A percentile compares a stretch with the other conserved stretches of the same genome.
These are phyloP conservation scores for Scaptomyza reducta DNA, from an alignment of 2,888 invertebrate species.

Conservation along the genomic window DNA sequence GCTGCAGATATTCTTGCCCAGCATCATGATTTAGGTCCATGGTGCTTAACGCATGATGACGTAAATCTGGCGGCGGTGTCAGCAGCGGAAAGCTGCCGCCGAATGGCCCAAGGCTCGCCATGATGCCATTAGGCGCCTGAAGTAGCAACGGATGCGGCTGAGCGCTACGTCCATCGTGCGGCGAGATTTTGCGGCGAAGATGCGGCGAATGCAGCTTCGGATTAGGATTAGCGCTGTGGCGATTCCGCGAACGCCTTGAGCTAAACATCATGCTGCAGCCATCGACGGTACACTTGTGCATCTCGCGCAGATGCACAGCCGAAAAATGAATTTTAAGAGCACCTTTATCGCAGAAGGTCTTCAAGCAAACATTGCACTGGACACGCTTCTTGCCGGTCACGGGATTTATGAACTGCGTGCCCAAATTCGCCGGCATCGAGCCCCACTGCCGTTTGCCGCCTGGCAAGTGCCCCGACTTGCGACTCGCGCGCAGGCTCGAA, in stretches of 20 bases:
- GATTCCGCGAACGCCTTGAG: conserved; percentile 96
- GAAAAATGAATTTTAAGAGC: conserved; percentile 99
- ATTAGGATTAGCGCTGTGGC: conserved; percentile 99
- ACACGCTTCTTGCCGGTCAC: conserved; percentile 98
- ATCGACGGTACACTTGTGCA: conserved; percentile 99
- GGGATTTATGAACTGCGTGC: conserved; percentile 96
- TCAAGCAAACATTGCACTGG: conserved; percentile 98
- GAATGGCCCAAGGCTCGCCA: conserved; percentile 89
- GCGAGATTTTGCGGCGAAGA: conserved; percentile 95
- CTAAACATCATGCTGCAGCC: conserved; percentile 99
- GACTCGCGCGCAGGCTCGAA: conserved; percentile 66
- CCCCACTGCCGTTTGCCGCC: conserved; percentile 91
- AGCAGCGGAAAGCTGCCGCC: conserved; percentile 91
- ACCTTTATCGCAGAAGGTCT: conserved; percentile 99
- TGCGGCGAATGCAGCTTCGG: conserved; percentile 99
- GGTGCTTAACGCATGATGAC: conserved; percentile 82
- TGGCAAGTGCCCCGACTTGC: conserved; percentile 82
- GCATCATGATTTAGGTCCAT: conserved; percentile 87
- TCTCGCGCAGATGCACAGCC: conserved; percentile 98
- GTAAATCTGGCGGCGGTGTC: conserved; percentile 86
- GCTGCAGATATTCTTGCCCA: conserved; percentile 85
- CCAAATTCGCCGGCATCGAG: conserved; percentile 91
- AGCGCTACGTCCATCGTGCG: conserved; percentile 95
- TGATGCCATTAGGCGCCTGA: conserved; percentile 86
- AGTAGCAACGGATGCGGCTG: conserved; percentile 93